Base-by-base conservation (phyloP, 2,888 invertebrate species). In the Drosophila algonquin region DNA sequence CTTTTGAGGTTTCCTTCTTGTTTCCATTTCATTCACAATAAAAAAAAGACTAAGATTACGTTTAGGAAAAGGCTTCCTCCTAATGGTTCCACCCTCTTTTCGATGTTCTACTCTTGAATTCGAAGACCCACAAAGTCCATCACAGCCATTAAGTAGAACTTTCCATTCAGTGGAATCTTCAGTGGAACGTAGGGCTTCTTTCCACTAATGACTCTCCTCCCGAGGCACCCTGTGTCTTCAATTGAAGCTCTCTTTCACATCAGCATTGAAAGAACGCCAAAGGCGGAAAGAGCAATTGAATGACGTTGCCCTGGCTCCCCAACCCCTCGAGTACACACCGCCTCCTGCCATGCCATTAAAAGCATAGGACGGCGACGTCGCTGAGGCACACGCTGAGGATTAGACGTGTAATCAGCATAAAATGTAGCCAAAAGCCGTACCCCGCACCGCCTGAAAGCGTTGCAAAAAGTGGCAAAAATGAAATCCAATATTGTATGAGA, bases 401-500 rank as follows among this genome's bases (percentile, higher is more conserved):
- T 86, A 87, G 86, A 85, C 77, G 77, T 86, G 86, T 87, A 86
- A 86, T 86, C 86, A 87, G 87, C 81, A 86, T 86, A 85, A 85
- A 84, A 87, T 87, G 81, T 87, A 67, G 87, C 82, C 72, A 72
- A 71, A 72, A 71, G 64, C 73, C 64, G 72, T 72, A 50, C 59
- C 57, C 71, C 71, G 40, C 55, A 50, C 55, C 40, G 16, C 24
- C n/a, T 14, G 4, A 56, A 12, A 54, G 57, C 63, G 54, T 40
- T 18, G 45, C 63, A 70, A 53, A 56, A 84, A 79, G 87, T 83
- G 87, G 81, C 82, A 81, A 82, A 82, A 85, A 87, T 80, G 85
- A 85, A 85, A 84, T 87, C 82, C 87, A 85, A 86, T 86, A 86
- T 86, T 72, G 85, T 70, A 7, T 40, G 40, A n/a, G 40, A n/a